Evolutionary conservation across 2,797 vertebrate genomes (phyloP), one percentile per base, ranked within the genome.

Genomic region (Carduelis carduelis): DNA sequence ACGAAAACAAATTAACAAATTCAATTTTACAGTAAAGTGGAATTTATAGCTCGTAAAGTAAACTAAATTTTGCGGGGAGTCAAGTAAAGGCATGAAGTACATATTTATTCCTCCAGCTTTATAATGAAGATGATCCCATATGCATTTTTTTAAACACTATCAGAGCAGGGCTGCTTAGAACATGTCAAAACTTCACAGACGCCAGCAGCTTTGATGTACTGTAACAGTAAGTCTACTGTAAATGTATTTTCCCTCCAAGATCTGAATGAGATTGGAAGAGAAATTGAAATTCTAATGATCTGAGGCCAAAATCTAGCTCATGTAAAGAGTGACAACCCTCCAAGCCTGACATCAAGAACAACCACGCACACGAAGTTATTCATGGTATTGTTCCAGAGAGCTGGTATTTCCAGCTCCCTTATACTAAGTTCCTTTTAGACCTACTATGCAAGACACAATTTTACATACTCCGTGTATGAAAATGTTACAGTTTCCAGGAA

Each of bases 61-160:
- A 39, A 78, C 20, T 57, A 26, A 60, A 85, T 78, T 84, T 87
- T 59, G 70, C 39, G 35, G 14, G 10, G 15, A 50, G 14, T 77
- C 90, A 94, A 83, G 49, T 41, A 93, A 84, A 80, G 68, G 56
- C 83, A 94, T 21, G 59, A 82, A 93, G 34, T 3, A 84, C 3
- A 12, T 30, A 20, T 91, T 91, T 71, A 86, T 32, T 61, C 52
- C 55, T 35, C 35, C 39, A 50, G 26, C n/a, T 81, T 65, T 50
- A 69, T 30, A 37, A 0, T 52, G 52, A 86, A 71, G 20, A 43
- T 47, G n/a, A 83, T 81, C 50, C 52, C 65, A 69, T 1, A 4
- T 6, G 37, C 55, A 34, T 65, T 80, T 86, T 78, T 72, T 60
- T 18, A 85, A 94, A 66, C 26, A 22, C 44, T 14, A 93, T 47